These are phyloP conservation scores for Coregonus clupeaformis DNA, from an alignment of 2,113 vertebrate species.

Conservation along the genomic window DNA sequence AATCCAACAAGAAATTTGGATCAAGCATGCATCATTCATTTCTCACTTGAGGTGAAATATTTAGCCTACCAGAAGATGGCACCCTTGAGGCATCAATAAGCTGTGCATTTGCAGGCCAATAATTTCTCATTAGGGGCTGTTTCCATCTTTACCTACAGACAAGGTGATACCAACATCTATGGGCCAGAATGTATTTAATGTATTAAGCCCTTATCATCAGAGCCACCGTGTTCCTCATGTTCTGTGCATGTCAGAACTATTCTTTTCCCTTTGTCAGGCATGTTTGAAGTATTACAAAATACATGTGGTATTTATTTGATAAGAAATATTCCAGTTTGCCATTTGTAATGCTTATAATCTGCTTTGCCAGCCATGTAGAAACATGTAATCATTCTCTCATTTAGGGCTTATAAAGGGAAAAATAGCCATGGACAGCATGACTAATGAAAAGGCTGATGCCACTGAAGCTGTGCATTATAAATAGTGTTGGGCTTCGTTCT, in stretches of 20 bases:
- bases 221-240: conserved; percentile 45
- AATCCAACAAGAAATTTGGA: too few relatives aligned
- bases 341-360: conserved; percentile 54
- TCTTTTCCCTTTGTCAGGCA: background rate
- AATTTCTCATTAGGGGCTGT: background rate
- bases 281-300: conserved; percentile 26
- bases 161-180: background rate
- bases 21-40: too few relatives aligned
- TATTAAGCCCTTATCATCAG: conserved; percentile 34
- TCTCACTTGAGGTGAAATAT: background rate
- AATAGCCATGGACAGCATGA: conserved; percentile 58
- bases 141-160: conserved; percentile 1
- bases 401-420: conserved; percentile 52
- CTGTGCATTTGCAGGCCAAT: conserved; percentile 25
- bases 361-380: conserved; percentile 64
- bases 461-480: conserved; percentile 35
- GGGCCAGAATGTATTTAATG: conserved; percentile 38
- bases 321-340: conserved; percentile 53
- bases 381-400: conserved; percentile 67
- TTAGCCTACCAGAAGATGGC: conserved; percentile 65
- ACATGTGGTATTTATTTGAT: conserved; percentile 46
- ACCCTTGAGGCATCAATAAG: conserved; percentile 66
- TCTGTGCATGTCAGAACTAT: conserved; percentile 10
- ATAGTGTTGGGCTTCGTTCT: conserved; percentile 40
- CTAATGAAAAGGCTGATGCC: conserved; percentile 54